Conservation (phyloP, 2,113 vertebrate species). For the Ailuropoda melanoleuca region DNA sequence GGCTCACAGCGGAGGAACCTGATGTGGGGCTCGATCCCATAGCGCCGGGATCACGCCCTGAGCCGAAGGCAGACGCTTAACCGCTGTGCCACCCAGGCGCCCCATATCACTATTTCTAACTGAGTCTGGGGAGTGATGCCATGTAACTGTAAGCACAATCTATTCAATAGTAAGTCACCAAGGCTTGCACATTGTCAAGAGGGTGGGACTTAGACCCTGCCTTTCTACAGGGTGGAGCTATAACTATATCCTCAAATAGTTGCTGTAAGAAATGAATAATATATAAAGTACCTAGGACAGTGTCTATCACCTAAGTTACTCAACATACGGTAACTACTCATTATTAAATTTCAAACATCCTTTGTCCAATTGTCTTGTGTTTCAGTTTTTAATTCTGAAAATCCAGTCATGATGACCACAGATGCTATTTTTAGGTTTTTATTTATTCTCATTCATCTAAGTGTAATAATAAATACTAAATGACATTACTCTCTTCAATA, state of each 20-base stretch:
- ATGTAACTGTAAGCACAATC: neutral
- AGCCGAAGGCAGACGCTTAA: no score
- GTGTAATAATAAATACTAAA: constrained; percentile 28
- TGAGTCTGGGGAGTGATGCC: neutral
- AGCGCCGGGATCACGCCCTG: no score
- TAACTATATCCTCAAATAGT: constrained; percentile 16
- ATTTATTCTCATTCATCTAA: neutral
- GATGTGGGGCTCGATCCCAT: no score
- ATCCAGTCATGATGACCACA: constrained; percentile 20
- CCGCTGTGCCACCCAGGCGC: no score
- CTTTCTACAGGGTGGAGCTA: neutral
- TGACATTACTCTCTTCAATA: neutral
- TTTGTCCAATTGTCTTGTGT: neutral
- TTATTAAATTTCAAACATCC: constrained; percentile 31
- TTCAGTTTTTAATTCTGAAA: constrained; percentile 42
- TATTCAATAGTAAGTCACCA: constrained; percentile 2
- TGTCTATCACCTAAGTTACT: neutral
- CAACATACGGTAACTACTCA: neutral
- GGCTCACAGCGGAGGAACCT: no score
- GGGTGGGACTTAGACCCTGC: neutral
- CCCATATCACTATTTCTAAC: neutral
- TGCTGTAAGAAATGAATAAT: constrained; percentile 15
- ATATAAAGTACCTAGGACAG: neutral
- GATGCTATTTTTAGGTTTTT: constrained; percentile 14
- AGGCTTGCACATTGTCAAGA: neutral